phyloP scores from a whole-genome alignment of 2,113 vertebrate species.

The Macrotus californicus region DNA sequence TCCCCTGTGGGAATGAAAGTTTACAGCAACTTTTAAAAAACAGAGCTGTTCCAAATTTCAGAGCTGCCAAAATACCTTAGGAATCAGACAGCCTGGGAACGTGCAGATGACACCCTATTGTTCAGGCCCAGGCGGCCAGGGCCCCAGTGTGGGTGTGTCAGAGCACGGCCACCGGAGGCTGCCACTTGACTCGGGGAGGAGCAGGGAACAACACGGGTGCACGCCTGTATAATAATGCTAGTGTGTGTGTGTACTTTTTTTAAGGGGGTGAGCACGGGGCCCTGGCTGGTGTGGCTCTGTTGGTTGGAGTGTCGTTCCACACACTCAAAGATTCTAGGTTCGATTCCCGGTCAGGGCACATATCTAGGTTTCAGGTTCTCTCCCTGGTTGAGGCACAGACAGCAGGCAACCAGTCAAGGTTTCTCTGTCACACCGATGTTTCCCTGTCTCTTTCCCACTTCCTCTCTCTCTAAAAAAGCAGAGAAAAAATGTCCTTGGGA shows the following conservation, averaged over 20 bases:
- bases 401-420: too few relatives aligned
- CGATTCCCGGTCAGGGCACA: too few relatives aligned
- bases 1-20: neutral
- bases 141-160: rapidly evolving
- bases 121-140: rapidly evolving
- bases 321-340: too few relatives aligned
- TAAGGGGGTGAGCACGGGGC: too few relatives aligned
- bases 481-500: too few relatives aligned
- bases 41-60: neutral
- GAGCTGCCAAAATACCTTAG: neutral
- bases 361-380: too few relatives aligned
- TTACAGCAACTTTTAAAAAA: neutral
- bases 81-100: rapidly evolving
- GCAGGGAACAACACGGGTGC: rapidly evolving
- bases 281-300: too few relatives aligned
- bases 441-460: too few relatives aligned
- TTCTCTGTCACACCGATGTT: too few relatives aligned
- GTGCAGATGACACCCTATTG: rapidly evolving
- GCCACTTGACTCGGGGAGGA: rapidly evolving
- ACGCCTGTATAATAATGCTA: rapidly evolving
- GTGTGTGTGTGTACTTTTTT: neutral
- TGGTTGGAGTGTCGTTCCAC: too few relatives aligned
- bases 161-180: neutral
- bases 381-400: too few relatives aligned
- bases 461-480: too few relatives aligned